Base-by-base conservation (phyloP, 1,140 invertebrate species). In the Asobara japonica region DNA sequence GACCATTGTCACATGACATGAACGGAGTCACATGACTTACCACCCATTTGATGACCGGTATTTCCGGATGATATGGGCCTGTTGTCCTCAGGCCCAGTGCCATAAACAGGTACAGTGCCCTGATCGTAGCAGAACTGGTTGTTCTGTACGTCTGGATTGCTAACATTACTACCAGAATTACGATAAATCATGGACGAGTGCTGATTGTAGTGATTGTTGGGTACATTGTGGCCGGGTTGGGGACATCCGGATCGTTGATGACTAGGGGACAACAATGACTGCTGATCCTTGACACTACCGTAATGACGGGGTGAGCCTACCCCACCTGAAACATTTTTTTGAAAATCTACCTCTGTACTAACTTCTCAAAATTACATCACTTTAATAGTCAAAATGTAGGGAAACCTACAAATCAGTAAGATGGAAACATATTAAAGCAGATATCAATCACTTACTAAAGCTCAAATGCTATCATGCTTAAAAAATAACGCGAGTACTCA, bases 41-140 rank as follows among this genome's bases (percentile, higher is more conserved):
- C 90, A 88, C 89, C 88, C 83, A 89, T 88, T 81, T 89, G 87
- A 83, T 88, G 86, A 86, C 79, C 84, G 80, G 88, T 82, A 86
- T 88, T 88, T 79, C 82, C 84, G 60, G 85, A 79, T 76, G 81
- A 76, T 79, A 86, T 71, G 73, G 85, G 76, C 80, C 86, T 84
- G 80, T 83, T 82, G 83, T 86, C 86, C 83, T 87, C 88, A 83
- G 84, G 87, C 81, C 82, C 87, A 82, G 87, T 85, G 82, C 84
- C 83, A 85, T 89, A 90, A 78, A 89, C 85, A 84, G 87, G 82
- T 84, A 89, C 86, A 30, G 83, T 83, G 83, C 88, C 86, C 84
- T 89, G 88, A 88, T 90, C 89, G 81, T 90, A 90, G 89, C 89
- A 90, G 87, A 89, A 90, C 86, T 89, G 89, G 85, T 87, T 88